Evolutionary conservation across 1,140 invertebrate genomes (phyloP).

Genomic region (Dinothrombium tinctorium): DNA sequence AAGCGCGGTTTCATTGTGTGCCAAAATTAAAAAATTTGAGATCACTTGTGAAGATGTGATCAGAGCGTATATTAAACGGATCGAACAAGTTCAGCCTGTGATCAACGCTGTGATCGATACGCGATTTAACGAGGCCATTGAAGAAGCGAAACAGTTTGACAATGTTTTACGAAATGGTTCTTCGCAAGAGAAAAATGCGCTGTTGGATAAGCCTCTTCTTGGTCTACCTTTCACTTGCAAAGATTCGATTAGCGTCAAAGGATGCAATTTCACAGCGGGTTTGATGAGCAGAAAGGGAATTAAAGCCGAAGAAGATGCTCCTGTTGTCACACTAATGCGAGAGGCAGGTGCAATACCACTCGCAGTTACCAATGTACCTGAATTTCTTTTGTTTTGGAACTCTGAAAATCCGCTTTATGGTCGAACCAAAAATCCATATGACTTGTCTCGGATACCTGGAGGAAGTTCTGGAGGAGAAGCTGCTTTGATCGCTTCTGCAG

Average conservation of each 20-base stretch:
- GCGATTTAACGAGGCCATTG: constrained; percentile 43
- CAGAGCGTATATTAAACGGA: constrained; percentile 31
- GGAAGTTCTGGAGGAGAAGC: constrained; percentile 24
- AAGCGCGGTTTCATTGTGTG: too few species aligned
- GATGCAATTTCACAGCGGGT: constrained; percentile 7
- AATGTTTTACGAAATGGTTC: constrained; percentile 34
- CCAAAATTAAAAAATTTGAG: too few species aligned
- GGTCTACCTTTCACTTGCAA: constrained; percentile 16
- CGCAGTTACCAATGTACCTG: constrained; percentile 57
- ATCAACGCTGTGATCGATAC: constrained; percentile 51
- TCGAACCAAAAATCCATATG: constrained; percentile 62
- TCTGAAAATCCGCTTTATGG: constrained; percentile 69
- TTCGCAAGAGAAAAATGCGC: constrained; percentile 22
- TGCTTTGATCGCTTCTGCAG: constrained; percentile 43
- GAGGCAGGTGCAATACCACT: constrained; percentile 31
- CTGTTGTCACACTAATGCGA: background rate
- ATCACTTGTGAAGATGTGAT: constrained; percentile 25
- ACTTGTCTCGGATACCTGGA: constrained; percentile 54
- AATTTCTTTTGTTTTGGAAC: constrained; percentile 61
- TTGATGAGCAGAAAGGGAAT: constrained; percentile 21
- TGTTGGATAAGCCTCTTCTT: constrained; percentile 16
- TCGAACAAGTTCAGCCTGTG: constrained; percentile 48
- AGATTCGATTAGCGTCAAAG: constrained; percentile 13
- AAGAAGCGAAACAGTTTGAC: constrained; percentile 45
- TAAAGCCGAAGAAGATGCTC: constrained; percentile 33